Evolutionary conservation across 2,888 invertebrate genomes (phyloP), one percentile per base, ranked within the genome.

Genomic region (Masnerella sp.): DNA sequence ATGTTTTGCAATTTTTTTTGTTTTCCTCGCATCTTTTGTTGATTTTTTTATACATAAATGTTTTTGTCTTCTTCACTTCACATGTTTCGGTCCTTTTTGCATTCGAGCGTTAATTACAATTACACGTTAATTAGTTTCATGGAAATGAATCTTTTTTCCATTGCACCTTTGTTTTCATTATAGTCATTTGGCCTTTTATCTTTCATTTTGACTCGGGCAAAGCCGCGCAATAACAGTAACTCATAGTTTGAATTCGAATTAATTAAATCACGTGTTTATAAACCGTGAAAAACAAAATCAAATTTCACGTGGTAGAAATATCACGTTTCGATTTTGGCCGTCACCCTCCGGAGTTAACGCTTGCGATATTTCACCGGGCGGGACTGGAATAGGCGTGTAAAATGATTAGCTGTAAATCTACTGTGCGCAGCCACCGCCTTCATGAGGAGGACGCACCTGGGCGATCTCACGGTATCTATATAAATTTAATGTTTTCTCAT

Each of bases 361-460:
- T 58, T 68, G 72, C 77, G 72, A 84, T 85, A 83, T 81, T 82
- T 84, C 81, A 81, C 78, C 78, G 54, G 69, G 51, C 45, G 36
- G 56, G 68, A 73, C 58, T 74, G 79, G 77, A 82, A 84, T 85
- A 85, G 84, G 83, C 84, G 85, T 84, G 83, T 86, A 84, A 86
- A 85, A 84, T 85, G 86, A 86, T 87, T 85, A 85, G 85, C 83
- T 83, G 84, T 87, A 86, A 86, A 87, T 87, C 85, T 84, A 85
- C 80, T 81, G 81, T 78, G 71, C 69, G 78, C 74, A 79, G 79
- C 75, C 75, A 78, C 77, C 79, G 78, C 84, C 81, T 79, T 78
- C 78, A 79, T 75, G 78, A 74, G 76, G 74, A 38, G 62, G 36
- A 74, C 76, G 77, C 84, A 84, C 83, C 83, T 85, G 84, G 84